phyloP scores from a whole-genome alignment of 2,113 vertebrate species.

The Phaethon lepturus region DNA sequence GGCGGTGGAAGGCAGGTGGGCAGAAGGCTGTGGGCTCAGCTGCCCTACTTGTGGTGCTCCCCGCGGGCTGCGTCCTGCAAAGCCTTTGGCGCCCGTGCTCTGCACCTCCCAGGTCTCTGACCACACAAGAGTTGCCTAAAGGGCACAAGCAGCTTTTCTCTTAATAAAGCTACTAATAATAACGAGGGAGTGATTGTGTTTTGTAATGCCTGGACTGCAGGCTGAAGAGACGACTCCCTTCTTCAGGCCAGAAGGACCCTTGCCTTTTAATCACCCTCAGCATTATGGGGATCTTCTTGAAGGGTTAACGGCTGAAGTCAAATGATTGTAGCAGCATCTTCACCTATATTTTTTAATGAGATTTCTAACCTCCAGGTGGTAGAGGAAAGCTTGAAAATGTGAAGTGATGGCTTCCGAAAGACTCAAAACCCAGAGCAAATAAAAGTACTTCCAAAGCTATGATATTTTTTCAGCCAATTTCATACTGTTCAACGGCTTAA shows the following conservation, averaged over 20 bases:
- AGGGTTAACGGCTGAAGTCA: not conserved
- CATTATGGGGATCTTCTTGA: not conserved
- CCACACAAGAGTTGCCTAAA: fast-evolving
- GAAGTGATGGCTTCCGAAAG: slow-evolving; percentile 36
- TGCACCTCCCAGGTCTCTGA: not conserved
- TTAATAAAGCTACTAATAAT: not conserved
- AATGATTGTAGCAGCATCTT: not conserved
- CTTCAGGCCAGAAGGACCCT: not conserved
- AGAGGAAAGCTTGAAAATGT: not conserved
- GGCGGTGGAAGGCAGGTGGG: not conserved
- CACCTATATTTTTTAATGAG: slow-evolving; percentile 40
- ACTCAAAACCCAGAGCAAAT: slow-evolving; percentile 57
- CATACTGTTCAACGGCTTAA: not conserved
- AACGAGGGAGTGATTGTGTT: not conserved
- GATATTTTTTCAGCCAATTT: slow-evolving; percentile 26
- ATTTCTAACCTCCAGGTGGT: slow-evolving; percentile 51
- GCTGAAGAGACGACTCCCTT: not conserved
- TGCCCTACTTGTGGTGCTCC: fast-evolving
- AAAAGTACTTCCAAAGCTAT: slow-evolving; percentile 28
- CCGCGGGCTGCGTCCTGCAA: fast-evolving
- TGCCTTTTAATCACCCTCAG: not conserved
- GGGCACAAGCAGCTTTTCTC: not conserved
- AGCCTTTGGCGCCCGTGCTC: not conserved
- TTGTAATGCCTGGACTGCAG: not conserved
- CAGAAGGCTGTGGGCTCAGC: not conserved